Percentiles rank a stretch among this genome's conserved stretches.
Conservation (phyloP, 2,113 vertebrate genomes). For the Machaerirhynchus nigripectus region DNA sequence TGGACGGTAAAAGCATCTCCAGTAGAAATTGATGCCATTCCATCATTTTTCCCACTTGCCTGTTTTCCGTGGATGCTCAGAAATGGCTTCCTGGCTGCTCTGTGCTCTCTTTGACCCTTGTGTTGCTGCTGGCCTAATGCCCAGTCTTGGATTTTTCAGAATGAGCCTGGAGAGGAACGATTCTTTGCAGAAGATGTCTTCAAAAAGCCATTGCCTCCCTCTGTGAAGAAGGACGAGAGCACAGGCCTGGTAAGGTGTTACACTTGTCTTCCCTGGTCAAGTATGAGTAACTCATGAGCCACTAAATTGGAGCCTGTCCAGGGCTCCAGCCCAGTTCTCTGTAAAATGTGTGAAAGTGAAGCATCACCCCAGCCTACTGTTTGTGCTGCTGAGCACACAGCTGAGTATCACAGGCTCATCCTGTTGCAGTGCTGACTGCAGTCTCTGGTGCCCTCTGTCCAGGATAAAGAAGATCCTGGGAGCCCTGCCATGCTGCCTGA, state of each 20-base stretch:
- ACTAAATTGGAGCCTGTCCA: not conserved
- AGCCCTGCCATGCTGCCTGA: not conserved
- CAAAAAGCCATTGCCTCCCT: slow-evolving; percentile 92
- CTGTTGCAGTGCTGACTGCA: not conserved
- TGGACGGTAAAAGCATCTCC: not conserved
- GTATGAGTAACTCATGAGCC: not conserved
- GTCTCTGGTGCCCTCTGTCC: not conserved
- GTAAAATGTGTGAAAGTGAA: not conserved
- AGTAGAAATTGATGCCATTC: not conserved
- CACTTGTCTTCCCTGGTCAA: not conserved
- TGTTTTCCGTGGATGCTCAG: not conserved
- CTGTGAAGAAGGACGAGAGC: slow-evolving; percentile 84
- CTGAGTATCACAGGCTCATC: not conserved
- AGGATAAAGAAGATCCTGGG: not conserved
- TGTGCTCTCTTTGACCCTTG: not conserved
- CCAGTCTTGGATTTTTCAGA: slow-evolving; percentile 62
- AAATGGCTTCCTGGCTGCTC: not conserved
- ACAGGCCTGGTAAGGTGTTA: slow-evolving; percentile 69
- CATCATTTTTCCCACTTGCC: not conserved
- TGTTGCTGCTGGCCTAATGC: not conserved
- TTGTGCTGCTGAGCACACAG: not conserved
- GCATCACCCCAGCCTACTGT: not conserved
- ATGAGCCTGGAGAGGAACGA: slow-evolving; percentile 65
- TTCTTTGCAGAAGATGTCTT: slow-evolving; percentile 85
- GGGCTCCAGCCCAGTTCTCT: not conserved